Base-by-base conservation (phyloP, 2,113 vertebrate genomes). In the Thamnaconus septentrionalis region DNA sequence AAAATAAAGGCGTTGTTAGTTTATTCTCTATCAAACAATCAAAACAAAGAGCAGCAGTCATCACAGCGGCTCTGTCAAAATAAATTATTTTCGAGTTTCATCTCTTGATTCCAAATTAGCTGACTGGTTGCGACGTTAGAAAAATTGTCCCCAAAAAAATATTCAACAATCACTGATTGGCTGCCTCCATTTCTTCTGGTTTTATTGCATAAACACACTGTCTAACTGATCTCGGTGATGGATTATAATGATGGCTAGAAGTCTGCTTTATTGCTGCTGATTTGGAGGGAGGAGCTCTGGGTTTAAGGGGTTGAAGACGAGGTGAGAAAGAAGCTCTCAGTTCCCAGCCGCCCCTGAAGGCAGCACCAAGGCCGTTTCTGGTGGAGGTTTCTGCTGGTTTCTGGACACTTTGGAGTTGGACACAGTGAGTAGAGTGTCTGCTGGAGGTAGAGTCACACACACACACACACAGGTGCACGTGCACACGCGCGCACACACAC, bases 341-440 rank as follows among this genome's bases (percentile, higher is more conserved):
- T 7, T 69, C 69, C 68, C 63, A 45, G 69, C 51, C 59, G 58
- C 63, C 18, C n/a, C 63, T 12, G 51, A 77, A 71, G 6, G 52
- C 75, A 56, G 9, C 57, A 0, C 41, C 9, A 80, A 82, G 80
- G 76, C 79, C 64, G 39, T 75, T 31, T 59, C 54, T 7, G 82
- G 80, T 76, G 69, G 18, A 45, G 8, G 73, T 44, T 8, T 59
- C 47, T 50, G 67, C 73, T 67, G 73, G 49, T 69, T 31, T 31
- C n/a, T 61, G 5, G 6, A 4, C 3, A 3, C 31, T 54, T 53
- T 7, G 2, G 8, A 58, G 7, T 53, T 7, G 1, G 5, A 44
- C 50, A 56, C 54, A 31, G 46, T n/a, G 46, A 8, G 10, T 3
- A 4, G 51, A 8, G n/a, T 60, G 53, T 56, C 67, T 51, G 53